These are phyloP conservation scores for Pollachius pollachius DNA, from an alignment of 2,113 vertebrate genomes.

Conservation along the genomic window DNA sequence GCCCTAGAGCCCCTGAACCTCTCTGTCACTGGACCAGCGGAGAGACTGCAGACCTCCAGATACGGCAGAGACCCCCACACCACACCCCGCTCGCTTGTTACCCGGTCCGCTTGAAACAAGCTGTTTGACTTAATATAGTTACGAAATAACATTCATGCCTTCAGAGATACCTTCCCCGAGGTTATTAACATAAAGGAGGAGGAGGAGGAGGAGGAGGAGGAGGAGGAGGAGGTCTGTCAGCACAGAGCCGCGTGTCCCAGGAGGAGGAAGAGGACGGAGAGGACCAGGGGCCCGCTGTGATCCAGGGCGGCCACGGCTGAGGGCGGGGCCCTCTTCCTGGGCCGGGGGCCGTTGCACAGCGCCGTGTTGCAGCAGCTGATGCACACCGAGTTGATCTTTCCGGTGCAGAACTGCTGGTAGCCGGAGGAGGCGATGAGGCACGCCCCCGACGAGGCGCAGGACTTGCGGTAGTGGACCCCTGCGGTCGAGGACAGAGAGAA, in stretches of 20 bases:
- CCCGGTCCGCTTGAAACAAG: neutral
- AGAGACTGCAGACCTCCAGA: no score
- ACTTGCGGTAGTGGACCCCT: slow-evolving; percentile 93
- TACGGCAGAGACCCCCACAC: neutral
- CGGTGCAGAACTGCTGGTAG: slow-evolving; percentile 94
- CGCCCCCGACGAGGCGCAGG: slow-evolving; percentile 87
- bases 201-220: no score
- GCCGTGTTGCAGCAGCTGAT: slow-evolving; percentile 95
- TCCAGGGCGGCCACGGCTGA: slow-evolving; percentile 28
- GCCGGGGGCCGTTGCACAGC: slow-evolving; percentile 87
- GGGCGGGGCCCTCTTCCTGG: slow-evolving; percentile 77
- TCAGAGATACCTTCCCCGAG: neutral
- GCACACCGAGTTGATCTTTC: slow-evolving; percentile 92
- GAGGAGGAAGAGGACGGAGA: slow-evolving; percentile 56
- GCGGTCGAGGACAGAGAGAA: slow-evolving; percentile 30
- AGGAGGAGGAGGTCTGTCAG: slow-evolving; percentile 39
- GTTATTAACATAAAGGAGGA: no score
- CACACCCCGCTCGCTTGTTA: neutral
- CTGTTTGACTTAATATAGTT: no score
- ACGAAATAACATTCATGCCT: neutral
- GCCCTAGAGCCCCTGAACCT: no score
- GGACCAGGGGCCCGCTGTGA: neutral
- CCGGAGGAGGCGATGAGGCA: slow-evolving; percentile 92
- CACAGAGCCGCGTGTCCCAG: slow-evolving; percentile 42
- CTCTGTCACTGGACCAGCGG: no score